Base-by-base conservation (phyloP, 2,797 vertebrate species). In the Delichon dasypus region DNA sequence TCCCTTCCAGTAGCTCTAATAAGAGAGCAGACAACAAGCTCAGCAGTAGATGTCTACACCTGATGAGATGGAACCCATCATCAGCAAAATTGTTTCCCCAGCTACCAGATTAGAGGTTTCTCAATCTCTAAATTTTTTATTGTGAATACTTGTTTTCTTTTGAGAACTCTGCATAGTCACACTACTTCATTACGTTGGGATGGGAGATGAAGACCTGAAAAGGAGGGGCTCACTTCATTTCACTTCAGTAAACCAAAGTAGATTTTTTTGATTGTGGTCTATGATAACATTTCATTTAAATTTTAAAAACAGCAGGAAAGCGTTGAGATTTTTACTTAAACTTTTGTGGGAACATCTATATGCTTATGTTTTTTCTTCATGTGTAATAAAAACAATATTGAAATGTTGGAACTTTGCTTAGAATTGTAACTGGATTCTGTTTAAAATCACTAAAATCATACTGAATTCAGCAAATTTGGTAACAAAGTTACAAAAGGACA, bases 291-390 rank as follows among this genome's bases (percentile, higher is more conserved):
- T 86, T 91, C 48, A 57, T 85, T 88, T 89, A 60, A 27, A 60
- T 82, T 88, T 81, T 71, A 18, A 79, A 90, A 96, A 30, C 45
- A 88, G 57, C 48, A 77, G 64, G 50, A 90, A 75, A 91, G 76
- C 4, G 2, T 71, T 32, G n/a, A 38, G 32, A 85, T 44, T 90
- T 91, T 94, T 95, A 91, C 86, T 95, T 90, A 88, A 94, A 76
- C 22, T 67, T 92, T 53, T 71, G 61, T 67, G 68, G 72, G 48
- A 91, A 91, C 78, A 58, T 88, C 53, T 51, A 60, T 1, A 2
- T 27, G 50, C 36, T 91, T 70, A 72, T 1, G 7, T n/a, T 93
- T 93, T 90, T 94, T 67, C 32, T 64, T 88, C 42, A 54, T 74
- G 72, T 30, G 16, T 89, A 93, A 82, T 34, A 89, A 93, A 84